phyloP scores from a whole-genome alignment of 2,797 vertebrate species.

The Ptychadena robeensis region DNA sequence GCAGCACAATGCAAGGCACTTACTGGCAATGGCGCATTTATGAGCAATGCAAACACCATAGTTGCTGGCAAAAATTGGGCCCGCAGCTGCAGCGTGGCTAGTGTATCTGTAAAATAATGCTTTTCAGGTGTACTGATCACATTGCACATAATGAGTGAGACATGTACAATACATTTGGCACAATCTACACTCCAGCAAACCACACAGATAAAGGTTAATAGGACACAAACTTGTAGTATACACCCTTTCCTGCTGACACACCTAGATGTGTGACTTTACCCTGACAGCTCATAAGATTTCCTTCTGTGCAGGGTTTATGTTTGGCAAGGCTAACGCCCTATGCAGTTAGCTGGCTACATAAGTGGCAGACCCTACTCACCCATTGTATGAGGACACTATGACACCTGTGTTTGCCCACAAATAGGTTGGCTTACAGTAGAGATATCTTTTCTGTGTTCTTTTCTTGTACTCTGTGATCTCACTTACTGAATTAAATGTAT shows the following conservation, averaged over 20 bases:
- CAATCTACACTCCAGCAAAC: neutral
- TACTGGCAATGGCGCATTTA: no score
- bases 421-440: neutral
- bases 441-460: neutral
- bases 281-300: slow-evolving; percentile 16
- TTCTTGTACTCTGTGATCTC: neutral
- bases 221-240: slow-evolving; percentile 3
- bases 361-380: neutral
- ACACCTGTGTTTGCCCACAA: neutral
- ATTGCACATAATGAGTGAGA: neutral
- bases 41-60: no score
- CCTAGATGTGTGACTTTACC: slow-evolving; percentile 26
- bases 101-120: neutral
- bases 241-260: slow-evolving; percentile 37
- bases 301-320: neutral
- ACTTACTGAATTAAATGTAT: neutral
- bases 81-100: no score
- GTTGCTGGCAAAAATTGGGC: no score
- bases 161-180: neutral
- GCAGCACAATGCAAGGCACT: no score
- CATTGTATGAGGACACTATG: neutral
- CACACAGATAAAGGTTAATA: neutral
- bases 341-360: neutral
- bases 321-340: neutral
- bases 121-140: neutral